Evolutionary conservation across 2,888 invertebrate genomes (phyloP), one percentile per base, ranked within the genome.

Genomic region (Leistus spinibarbis): DNA sequence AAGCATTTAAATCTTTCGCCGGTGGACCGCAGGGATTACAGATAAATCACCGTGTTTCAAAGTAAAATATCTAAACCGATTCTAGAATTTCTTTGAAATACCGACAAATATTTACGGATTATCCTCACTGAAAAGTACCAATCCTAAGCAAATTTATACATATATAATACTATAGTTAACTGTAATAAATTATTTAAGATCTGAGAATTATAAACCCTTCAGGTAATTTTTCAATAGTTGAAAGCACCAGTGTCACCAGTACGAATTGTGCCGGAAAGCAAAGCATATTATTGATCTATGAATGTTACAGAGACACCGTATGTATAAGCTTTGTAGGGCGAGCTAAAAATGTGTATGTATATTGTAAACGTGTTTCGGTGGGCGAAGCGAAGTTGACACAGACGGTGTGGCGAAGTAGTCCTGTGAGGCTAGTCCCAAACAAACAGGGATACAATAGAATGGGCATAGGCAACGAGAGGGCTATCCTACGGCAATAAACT

Each of bases 371-470:
- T 7, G 1, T 40, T 40, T 40, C 13, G 40, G 40, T 40, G 16
- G 57, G 9, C 16, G 9, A 20, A 57, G 57, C 13, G 60, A 60
- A 17, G 20, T 13, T 19, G 19, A 60, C 0, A 20, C 60, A 60
- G 19, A 60, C 60, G 20, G 19, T n/a, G 20, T 27, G 24, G 16
- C n/a, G 72, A 74, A 74, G 73, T 74, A 72, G 77, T 73, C 79
- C 77, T 79, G 27, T 10, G 79, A 76, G 80, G 78, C 78, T 69
- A 77, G 78, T 80, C 78, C 76, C 62, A 76, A 76, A 76, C 76
- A 79, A 78, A 78, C 78, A 79, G 77, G 78, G 77, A 77, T 78
- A 78, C 79, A 79, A 80, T 79, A 79, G 79, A 76, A 77, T 77
- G 77, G 77, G 76, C 79, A 79, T 68, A 67, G 68, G 53, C 66